Evolutionary conservation across 1,140 invertebrate species (phyloP).

Genomic region (Ceratoteleas bidentatus): DNA sequence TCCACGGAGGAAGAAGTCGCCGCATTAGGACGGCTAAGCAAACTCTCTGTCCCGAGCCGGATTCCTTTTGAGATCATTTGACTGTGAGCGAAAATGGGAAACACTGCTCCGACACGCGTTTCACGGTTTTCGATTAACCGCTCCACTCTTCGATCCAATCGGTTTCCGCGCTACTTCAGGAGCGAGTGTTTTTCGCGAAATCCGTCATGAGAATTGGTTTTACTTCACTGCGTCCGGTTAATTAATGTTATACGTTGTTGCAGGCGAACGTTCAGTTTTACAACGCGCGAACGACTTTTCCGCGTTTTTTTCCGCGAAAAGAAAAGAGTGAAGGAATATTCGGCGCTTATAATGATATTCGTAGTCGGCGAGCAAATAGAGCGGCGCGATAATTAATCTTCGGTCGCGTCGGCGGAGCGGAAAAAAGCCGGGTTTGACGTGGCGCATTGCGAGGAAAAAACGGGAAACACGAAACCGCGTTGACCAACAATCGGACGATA

Average conservation of each 20-base stretch:
- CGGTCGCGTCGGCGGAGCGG: conserved; percentile 12
- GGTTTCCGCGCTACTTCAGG: too few species aligned
- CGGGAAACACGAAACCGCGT: conserved; percentile 41
- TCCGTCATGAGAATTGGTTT: too few species aligned
- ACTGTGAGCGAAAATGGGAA: conserved; percentile 21
- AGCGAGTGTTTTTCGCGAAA: too few species aligned
- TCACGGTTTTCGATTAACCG: conserved; percentile 1
- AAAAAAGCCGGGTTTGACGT: conserved; percentile 44
- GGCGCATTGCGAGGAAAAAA: conserved; percentile 15
- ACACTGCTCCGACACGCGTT: conserved; percentile 11
- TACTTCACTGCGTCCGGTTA: too few species aligned
- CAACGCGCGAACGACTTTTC: too few species aligned
- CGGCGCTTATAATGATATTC: conserved; percentile 26
- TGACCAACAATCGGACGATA: conserved; percentile 60
- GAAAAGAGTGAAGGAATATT: too few species aligned
- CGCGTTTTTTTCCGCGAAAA: not conserved
- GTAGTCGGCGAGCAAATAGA: conserved; percentile 24
- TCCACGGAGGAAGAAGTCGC: conserved; percentile 40
- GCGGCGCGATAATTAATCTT: conserved; percentile 54
- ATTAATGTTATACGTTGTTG: too few species aligned
- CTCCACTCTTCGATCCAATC: not conserved
- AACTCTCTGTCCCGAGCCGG: conserved; percentile 20
- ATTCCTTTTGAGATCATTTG: conserved; percentile 50
- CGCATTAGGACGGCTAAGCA: conserved; percentile 37
- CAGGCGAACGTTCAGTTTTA: too few species aligned